Base-by-base conservation (phyloP, 2,888 invertebrate species). In the Phorcus lineatus region DNA sequence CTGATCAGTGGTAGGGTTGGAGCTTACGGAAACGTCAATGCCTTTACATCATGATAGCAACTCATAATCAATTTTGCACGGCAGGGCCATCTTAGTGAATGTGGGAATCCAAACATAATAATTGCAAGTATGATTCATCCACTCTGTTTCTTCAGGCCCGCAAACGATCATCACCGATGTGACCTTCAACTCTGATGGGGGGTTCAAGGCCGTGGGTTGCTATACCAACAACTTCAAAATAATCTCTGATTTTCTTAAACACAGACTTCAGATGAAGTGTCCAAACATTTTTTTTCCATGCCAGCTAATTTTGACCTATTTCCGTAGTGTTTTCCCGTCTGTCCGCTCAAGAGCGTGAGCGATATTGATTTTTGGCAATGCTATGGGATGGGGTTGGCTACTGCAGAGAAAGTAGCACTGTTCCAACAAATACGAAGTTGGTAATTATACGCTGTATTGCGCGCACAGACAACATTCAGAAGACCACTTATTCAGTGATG, bases 41-140 rank as follows among this genome's bases (percentile, higher is more conserved):
- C 70, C 40, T 70, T 70, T 31, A 36, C 40, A 70, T 70, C 70
- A 40, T 70, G 70, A 70, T 17, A 19, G 70, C 11, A 19, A 70
- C 28, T 70, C 70, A 70, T 36, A 70, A 70, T 70, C 70, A 70
- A 70, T 70, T 70, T 70, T 36, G 31, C 70, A n/a, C 16, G 70
- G 70, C 7, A 70, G 36, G 17, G 70, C 70, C 70, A 70, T 70
- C 70, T 40, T 40, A 36, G 17, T 70, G 70, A 31, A 70, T 40
- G 70, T 70, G 40, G 70, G 40, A 70, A 36, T 13, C 70, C 70
- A 70, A 70, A 70, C 70, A 70, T 70, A 70, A 70, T 70, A 70
- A 70, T 40, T 70, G 36, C n/a, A 36, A 70, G 70, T 70, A 70
- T 70, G 70, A 70, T 31, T 70, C 70, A 70, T 70, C 70, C 70